Percentiles rank a stretch among this genome's conserved stretches.
phyloP scores from a whole-genome alignment of 1,140 invertebrate species.

The Plodia interpunctella region DNA sequence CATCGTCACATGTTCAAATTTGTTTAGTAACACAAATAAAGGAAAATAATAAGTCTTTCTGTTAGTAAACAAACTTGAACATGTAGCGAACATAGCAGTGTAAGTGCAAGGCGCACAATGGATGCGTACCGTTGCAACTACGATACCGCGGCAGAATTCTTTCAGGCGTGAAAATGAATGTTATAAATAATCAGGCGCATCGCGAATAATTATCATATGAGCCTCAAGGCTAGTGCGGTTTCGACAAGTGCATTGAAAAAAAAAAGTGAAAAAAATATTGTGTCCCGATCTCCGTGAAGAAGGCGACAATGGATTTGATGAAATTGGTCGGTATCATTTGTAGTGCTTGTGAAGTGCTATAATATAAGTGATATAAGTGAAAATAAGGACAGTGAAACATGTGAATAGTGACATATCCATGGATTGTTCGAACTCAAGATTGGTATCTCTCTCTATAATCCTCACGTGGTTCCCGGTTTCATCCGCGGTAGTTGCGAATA shows the following conservation, averaged over 20 bases:
- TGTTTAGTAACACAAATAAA: too few relatives aligned
- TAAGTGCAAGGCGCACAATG: constrained; percentile 16
- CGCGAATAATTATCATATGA: constrained; percentile 63
- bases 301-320: constrained; percentile 65
- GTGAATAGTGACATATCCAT: constrained; percentile 17
- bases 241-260: constrained; percentile 38
- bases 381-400: constrained; percentile 26
- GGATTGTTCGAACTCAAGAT: neutral
- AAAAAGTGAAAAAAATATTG: constrained; percentile 27
- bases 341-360: constrained; percentile 17
- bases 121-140: constrained; percentile 12
- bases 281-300: constrained; percentile 31
- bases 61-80: too few relatives aligned
- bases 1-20: too few relatives aligned
- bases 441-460: too few relatives aligned
- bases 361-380: too few relatives aligned
- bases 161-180: constrained; percentile 74
- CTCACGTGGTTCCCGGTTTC: too few relatives aligned
- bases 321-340: constrained; percentile 68
- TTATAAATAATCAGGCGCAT: constrained; percentile 67
- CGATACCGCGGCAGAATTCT: constrained; percentile 25
- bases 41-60: too few relatives aligned
- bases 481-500: too few relatives aligned
- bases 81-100: neutral
- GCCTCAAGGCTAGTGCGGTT: constrained; percentile 51